Evolutionary conservation across 2,797 vertebrate genomes (phyloP).

Genomic region (Garrulus glandarius): DNA sequence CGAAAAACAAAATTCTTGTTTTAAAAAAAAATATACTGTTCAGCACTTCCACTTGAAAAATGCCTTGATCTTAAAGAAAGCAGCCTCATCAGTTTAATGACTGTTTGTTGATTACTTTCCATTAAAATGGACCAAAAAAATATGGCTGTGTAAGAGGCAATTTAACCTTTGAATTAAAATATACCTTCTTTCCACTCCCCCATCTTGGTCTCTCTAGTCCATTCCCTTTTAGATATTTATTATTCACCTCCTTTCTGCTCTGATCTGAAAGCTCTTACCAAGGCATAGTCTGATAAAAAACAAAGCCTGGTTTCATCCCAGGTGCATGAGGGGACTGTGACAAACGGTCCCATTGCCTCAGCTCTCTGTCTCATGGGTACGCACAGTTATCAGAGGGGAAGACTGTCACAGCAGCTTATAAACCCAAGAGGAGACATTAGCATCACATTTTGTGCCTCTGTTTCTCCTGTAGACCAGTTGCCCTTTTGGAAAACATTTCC

Average conservation of each 20-base stretch:
- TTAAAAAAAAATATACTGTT: neutral
- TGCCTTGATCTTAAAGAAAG: neutral
- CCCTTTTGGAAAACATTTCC: neutral
- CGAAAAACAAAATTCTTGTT: slow-evolving; percentile 42
- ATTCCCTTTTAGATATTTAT: neutral
- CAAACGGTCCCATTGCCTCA: neutral
- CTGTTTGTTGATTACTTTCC: neutral
- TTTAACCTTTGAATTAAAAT: slow-evolving; percentile 31
- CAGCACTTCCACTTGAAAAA: slow-evolving; percentile 30
- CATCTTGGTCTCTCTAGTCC: neutral
- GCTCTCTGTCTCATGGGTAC: neutral
- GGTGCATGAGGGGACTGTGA: neutral
- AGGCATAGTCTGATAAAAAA: neutral
- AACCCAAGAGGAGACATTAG: neutral
- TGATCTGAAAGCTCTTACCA: neutral
- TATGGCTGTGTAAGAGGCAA: neutral
- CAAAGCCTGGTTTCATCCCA: neutral
- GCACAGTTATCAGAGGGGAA: neutral
- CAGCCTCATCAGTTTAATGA: slow-evolving; percentile 3
- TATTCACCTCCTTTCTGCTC: neutral
- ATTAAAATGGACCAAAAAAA: neutral
- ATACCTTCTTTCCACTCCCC: neutral
- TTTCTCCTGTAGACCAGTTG: neutral
- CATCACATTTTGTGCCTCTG: neutral
- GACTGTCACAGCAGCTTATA: neutral